Conservation (phyloP, 2,888 invertebrate genomes). For the Leptopilina myrica region DNA sequence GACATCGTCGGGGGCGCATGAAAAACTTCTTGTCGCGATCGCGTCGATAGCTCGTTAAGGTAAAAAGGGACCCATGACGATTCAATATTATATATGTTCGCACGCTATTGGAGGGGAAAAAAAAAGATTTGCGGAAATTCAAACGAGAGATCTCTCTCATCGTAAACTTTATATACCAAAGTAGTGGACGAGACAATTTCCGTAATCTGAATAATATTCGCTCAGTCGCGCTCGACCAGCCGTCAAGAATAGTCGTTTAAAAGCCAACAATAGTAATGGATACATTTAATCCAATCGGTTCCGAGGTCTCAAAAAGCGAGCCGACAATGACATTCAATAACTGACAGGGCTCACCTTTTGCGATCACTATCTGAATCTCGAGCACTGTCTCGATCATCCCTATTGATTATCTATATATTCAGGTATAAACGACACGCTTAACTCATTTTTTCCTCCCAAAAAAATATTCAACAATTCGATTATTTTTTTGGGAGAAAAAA, state of each 20-base stretch:
- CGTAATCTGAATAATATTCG: slow-evolving; percentile 40
- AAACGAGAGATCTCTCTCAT: background rate
- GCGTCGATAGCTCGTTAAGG: slow-evolving; percentile 53
- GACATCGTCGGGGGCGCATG: slow-evolving; percentile 45
- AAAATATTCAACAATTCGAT: no score
- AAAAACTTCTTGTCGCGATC: slow-evolving; percentile 51
- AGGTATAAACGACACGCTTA: slow-evolving; percentile 68
- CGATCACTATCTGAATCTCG: slow-evolving; percentile 60
- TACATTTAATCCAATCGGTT: slow-evolving; percentile 76
- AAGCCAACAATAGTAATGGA: slow-evolving; percentile 73
- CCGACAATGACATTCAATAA: slow-evolving; percentile 60
- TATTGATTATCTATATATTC: slow-evolving; percentile 55
- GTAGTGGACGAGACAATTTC: slow-evolving; percentile 3
- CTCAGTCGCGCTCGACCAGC: slow-evolving; percentile 44
- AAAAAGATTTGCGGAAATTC: slow-evolving; percentile 23
- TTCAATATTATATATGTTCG: background rate
- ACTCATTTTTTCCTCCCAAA: slow-evolving; percentile 61
- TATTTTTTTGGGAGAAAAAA: no score
- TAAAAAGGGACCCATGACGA: slow-evolving; percentile 14
- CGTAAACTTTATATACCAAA: background rate
- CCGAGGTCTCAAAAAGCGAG: slow-evolving; percentile 52
- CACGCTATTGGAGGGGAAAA: slow-evolving; percentile 12
- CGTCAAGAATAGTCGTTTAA: slow-evolving; percentile 45
- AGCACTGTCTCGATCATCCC: slow-evolving; percentile 59
- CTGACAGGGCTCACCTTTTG: slow-evolving; percentile 21